Percentiles rank a stretch among this genome's conserved stretches.
These are phyloP conservation scores for Diadema setosum DNA, from an alignment of 35 echinoderm and acorn worm genomes.

Conservation along the genomic window DNA sequence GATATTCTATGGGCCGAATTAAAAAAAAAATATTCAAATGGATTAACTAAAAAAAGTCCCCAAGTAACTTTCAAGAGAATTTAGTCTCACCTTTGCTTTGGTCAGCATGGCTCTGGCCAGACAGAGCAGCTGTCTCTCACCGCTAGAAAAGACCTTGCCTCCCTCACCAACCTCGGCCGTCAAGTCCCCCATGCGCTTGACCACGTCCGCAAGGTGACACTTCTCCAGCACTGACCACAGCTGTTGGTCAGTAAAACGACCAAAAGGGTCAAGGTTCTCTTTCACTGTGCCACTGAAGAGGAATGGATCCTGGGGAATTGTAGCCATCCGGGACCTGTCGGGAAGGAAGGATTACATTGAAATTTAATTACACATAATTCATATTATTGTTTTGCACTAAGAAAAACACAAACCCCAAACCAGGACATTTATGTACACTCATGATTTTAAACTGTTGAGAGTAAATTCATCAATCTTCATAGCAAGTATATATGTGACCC, in stretches of 20 bases:
- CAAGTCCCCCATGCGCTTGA: slow-evolving; percentile 70
- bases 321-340: slow-evolving; percentile 71
- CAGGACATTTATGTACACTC: neutral
- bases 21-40: too few species aligned
- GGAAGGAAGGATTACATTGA: neutral
- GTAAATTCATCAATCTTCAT: too few species aligned
- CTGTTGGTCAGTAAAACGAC: slow-evolving; percentile 39
- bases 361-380: neutral
- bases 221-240: slow-evolving; percentile 82
- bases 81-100: slow-evolving; percentile 86
- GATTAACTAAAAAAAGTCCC: too few species aligned
- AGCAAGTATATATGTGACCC: too few species aligned
- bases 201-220: slow-evolving; percentile 66
- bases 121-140: slow-evolving; percentile 91
- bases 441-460: neutral
- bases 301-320: slow-evolving; percentile 96
- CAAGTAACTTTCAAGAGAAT: too few species aligned
- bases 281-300: slow-evolving; percentile 76
- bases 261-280: slow-evolving; percentile 91
- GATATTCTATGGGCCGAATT: too few species aligned
- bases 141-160: slow-evolving; percentile 77
- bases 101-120: slow-evolving; percentile 94
- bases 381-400: too few species aligned
- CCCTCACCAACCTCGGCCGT: slow-evolving; percentile 67
- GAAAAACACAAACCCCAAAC: neutral